Conservation (phyloP, 2,888 invertebrate species). For the Aricia artaxerxes region DNA sequence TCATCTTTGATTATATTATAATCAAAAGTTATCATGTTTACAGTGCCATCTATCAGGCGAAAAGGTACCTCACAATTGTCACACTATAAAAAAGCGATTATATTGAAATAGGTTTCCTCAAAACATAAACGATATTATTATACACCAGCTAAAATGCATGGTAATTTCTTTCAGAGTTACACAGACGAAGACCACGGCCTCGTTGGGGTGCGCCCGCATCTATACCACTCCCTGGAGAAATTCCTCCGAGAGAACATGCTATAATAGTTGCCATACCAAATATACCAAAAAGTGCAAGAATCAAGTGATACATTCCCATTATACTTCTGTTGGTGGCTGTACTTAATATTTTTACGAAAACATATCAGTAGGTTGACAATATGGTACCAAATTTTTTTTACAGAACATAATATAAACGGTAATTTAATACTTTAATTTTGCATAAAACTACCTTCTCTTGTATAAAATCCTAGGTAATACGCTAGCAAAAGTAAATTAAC, state of each 20-base stretch:
- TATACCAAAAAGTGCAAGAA: constrained; percentile 20
- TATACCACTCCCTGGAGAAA: constrained; percentile 93
- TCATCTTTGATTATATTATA: no score
- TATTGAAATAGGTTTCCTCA: no score
- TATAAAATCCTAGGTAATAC: neutral
- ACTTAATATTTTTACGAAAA: constrained; percentile 13
- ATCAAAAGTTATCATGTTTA: no score
- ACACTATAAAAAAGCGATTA: no score
- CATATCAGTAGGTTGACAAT: neutral
- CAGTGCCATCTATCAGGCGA: no score
- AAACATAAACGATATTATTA: no score
- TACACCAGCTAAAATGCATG: neutral
- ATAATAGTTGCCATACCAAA: constrained; percentile 45
- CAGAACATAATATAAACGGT: neutral
- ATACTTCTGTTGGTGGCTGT: constrained; percentile 22
- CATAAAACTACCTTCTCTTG: neutral
- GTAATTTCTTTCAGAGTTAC: constrained; percentile 86
- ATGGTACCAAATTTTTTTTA: neutral
- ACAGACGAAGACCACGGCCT: constrained; percentile 97
- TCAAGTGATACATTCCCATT: neutral
- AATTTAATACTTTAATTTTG: no score
- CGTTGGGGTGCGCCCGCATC: constrained; percentile 89
- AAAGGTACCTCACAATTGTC: no score
- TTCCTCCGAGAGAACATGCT: constrained; percentile 83
- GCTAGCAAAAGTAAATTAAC: neutral